Conservation (phyloP, 2,888 invertebrate species). For the Coelinius sp. region DNA sequence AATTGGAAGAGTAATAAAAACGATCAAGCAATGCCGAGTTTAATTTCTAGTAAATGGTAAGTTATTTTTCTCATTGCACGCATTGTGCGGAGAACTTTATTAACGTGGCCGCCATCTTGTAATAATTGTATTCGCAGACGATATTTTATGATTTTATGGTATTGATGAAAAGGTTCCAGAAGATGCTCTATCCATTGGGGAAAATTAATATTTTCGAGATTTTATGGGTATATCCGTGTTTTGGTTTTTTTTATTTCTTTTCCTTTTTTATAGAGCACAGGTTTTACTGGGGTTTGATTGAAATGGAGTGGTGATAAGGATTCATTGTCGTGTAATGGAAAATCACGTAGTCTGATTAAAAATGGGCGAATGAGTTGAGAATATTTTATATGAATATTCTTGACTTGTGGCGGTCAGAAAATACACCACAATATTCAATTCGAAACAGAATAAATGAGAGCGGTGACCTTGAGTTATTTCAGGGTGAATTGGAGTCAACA, state of each 20-base stretch:
- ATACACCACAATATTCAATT: not conserved
- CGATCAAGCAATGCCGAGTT: conserved; percentile 75
- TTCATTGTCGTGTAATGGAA: not conserved
- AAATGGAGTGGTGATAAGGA: not conserved
- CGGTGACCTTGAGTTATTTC: not conserved
- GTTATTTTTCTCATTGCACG: conserved; percentile 61
- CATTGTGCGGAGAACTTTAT: conserved; percentile 7
- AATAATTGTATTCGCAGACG: not conserved
- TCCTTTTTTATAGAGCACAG: too few relatives aligned
- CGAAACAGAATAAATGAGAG: not conserved
- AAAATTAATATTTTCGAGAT: too few relatives aligned
- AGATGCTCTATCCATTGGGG: too few relatives aligned
- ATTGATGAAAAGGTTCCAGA: too few relatives aligned
- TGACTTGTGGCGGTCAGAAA: not conserved
- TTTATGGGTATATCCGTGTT: too few relatives aligned
- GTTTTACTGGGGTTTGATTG: not conserved
- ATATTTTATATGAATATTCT: not conserved
- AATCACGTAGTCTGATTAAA: not conserved
- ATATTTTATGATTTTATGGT: not conserved
- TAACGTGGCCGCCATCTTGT: not conserved
- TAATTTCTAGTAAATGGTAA: conserved; percentile 78
- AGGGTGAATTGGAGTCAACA: not conserved
- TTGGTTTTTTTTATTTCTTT: too few relatives aligned
- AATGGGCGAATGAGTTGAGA: not conserved
- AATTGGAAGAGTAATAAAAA: conserved; percentile 69